These are phyloP conservation scores for Fragum whitleyi DNA, from an alignment of 2,888 invertebrate species.

Conservation along the genomic window DNA sequence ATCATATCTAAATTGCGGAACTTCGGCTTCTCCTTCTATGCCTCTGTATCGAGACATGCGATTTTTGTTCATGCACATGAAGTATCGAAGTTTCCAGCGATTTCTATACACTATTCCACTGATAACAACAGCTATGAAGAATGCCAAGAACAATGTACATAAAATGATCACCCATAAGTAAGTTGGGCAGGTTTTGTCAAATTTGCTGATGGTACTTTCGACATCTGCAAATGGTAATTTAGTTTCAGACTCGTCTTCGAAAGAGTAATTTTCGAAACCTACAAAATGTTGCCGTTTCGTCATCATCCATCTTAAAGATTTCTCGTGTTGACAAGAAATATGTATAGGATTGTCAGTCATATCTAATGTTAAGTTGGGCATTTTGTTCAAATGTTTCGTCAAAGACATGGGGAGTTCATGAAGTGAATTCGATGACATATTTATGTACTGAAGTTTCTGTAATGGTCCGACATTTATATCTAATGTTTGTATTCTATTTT, in stretches of 20 bases:
- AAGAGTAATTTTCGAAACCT: not conserved
- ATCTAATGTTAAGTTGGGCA: not conserved
- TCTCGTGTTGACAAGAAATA: not conserved
- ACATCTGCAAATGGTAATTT: not conserved
- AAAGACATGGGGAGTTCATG: constrained; percentile 3
- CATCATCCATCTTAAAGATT: not conserved
- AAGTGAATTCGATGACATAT: constrained; percentile 36
- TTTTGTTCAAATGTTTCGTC: not conserved
- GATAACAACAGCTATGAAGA: constrained; percentile 35
- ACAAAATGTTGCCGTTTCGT: not conserved
- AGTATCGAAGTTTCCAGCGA: constrained; percentile 61
- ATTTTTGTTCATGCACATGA: constrained; percentile 42
- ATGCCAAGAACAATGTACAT: constrained; percentile 21
- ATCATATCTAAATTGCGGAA: constrained; percentile 50
- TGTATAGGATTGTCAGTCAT: not conserved
- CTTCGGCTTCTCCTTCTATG: not conserved
- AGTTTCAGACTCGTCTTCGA: not conserved
- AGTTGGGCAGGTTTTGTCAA: constrained; percentile 14
- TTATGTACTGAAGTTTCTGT: constrained; percentile 21
- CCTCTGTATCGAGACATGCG: constrained; percentile 34
- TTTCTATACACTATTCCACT: constrained; percentile 50
- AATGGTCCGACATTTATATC: not conserved
- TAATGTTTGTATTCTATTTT: not conserved
- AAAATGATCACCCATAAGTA: constrained; percentile 15
- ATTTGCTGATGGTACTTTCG: not conserved